These are phyloP conservation scores for Griposia aprilina DNA, from an alignment of 2,888 invertebrate genomes.

Conservation along the genomic window DNA sequence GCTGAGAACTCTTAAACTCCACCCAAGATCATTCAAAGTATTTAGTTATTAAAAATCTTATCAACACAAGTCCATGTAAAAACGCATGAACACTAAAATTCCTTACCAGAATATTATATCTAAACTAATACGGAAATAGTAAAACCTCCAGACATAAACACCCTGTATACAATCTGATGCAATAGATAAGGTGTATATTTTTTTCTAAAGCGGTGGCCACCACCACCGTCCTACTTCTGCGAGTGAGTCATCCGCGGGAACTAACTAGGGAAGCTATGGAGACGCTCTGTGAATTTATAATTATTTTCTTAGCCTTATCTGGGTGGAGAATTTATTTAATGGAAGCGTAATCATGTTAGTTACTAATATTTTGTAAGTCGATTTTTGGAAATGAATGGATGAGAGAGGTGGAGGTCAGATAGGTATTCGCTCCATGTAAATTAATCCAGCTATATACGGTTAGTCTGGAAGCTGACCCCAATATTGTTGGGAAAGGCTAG, in stretches of 20 bases:
- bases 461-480: no score
- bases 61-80: not conserved
- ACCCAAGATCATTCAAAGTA: not conserved
- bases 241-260: slow-evolving; percentile 82
- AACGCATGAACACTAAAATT: not conserved
- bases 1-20: not conserved
- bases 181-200: slow-evolving; percentile 87
- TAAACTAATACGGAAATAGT: slow-evolving; percentile 13
- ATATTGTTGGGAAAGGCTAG: no score
- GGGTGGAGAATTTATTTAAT: not conserved
- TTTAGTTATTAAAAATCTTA: not conserved
- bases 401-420: no score
- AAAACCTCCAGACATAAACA: slow-evolving; percentile 66
- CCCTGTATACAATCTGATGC: slow-evolving; percentile 87
- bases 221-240: slow-evolving; percentile 87
- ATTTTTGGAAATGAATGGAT: not conserved
- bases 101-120: not conserved
- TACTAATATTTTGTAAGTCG: not conserved
- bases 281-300: slow-evolving; percentile 61
- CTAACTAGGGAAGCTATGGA: slow-evolving; percentile 75
- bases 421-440: no score
- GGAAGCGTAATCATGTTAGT: no score
- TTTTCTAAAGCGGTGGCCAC: slow-evolving; percentile 85
- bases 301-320: slow-evolving; percentile 2
- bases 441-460: no score